Evolutionary conservation across 2,113 vertebrate species (phyloP), one percentile per base, ranked within the genome.

Genomic region (Peucedramus taeniatus): DNA sequence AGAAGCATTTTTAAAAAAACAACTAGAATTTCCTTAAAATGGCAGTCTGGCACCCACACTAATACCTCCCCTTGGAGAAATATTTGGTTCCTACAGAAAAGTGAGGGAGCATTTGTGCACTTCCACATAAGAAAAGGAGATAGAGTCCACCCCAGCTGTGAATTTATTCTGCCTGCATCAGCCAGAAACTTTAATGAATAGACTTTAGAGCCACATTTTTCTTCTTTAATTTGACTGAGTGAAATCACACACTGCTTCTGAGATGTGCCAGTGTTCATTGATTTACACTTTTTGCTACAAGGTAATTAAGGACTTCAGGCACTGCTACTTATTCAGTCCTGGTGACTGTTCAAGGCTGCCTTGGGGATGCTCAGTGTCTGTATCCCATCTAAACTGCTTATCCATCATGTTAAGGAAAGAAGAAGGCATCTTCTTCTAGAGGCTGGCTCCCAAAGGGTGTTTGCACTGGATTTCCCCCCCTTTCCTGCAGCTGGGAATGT

Each of bases 321-420:
- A 50, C 30, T 74, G 19, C 47, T 77, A 50, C 66, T 87, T 87
- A 61, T 37, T 79, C 66, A 54, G 71, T 44, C 44, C n/a, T 19
- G n/a, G 37, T 5, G 6, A 8, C 35, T 77, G 59, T 51, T 91
- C 50, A 31, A 77, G 66, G 33, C 69, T 79, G 37, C 21, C 39
- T 77, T 65, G 7, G 2, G 77, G 50, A 28, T 13, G 15, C 35
- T 80, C 3, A 1, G 13, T 61, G 31, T 50, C 39, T 1, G 0
- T 45, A 40, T 35, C 30, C 71, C 70, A 30, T 61, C 20, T 2
- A 27, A 85, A 31, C 35, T 83, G 5, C 11, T 79, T 61, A 28
- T 21, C 26, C 61, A 7, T 45, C 0, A 0, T 1, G 0, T 15
- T 69, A 65, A 59, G 54, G 69, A 77, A 51, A 81, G 50, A 56